Base-by-base conservation (phyloP, 1,140 invertebrate genomes). In the Drosophila kanapiae region DNA sequence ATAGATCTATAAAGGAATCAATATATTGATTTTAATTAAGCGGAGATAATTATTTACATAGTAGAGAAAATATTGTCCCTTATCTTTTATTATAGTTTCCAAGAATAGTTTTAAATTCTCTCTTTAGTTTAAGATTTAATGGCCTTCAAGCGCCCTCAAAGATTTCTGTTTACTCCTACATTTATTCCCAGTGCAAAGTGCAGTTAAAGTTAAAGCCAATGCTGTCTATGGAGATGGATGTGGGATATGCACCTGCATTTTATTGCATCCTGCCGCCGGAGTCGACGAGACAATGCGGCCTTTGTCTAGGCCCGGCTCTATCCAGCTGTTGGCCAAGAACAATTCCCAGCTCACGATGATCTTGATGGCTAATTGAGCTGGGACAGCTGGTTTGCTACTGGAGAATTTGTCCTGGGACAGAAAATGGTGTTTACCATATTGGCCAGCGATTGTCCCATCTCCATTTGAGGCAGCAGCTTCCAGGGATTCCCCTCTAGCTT, bases 251-350 rank as follows among this genome's bases (percentile, higher is more conserved):
- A 85, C 82, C 82, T 85, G 82, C 85, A 75, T 88, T 90, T 88
- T 90, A 88, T 90, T 90, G 84, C 84, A 88, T 87, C 83, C 84
- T 85, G 82, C 69, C 49, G 60, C 69, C 58, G 57, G 75, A 78
- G 45, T 38, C 23, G 35, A 35, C 43, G 49, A 81, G 31, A 86
- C 82, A 85, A 85, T 85, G 83, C 27, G 27, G 70, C 76, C 77
- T 83, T 83, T 88, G 84, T 87, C 84, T 88, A 83, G 68, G 61
- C 63, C 51, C 42, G 62, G 16, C 16, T 27, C 27, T 29, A 27
- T 8, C 70, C 64, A 63, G 53, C 75, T 87, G 83, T 74, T 64
- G 71, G 57, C 67, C 75, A 38, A 49, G 38, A 75, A 75, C 72
- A 45, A 43, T 76, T 76, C 60, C 60, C 60, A 54, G 29, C 40